Percentiles rank a stretch among this genome's conserved stretches.
Evolutionary conservation across 2,888 invertebrate genomes (phyloP).

Genomic region (Myopa tessellatipennis): DNA sequence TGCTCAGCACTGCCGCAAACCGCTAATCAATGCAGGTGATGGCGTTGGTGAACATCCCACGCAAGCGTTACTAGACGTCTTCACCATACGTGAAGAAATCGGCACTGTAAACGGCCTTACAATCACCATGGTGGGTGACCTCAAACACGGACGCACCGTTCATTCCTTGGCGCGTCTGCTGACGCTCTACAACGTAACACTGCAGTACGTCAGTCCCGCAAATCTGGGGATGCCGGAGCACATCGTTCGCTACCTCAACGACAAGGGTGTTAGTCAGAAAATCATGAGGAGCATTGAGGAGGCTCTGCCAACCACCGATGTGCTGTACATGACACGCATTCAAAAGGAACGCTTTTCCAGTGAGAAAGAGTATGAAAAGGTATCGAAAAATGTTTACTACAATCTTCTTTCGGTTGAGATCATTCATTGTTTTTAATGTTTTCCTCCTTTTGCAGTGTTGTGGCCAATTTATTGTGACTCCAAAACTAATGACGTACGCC

Average conservation of each 20-base stretch:
- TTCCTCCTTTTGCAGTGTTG: slow-evolving; percentile 74
- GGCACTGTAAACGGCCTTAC: slow-evolving; percentile 98
- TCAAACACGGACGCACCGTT: slow-evolving; percentile 97
- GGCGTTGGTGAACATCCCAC: slow-evolving; percentile 98
- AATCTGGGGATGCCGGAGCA: slow-evolving; percentile 92
- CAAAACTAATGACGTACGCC: slow-evolving; percentile 94
- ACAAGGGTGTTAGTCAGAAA: slow-evolving; percentile 81
- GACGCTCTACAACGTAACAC: slow-evolving; percentile 91
- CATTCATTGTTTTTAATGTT: neutral
- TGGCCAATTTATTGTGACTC: slow-evolving; percentile 91
- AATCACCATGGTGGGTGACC: slow-evolving; percentile 97
- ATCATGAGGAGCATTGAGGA: slow-evolving; percentile 79
- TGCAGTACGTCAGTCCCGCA: slow-evolving; percentile 91
- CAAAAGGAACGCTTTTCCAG: slow-evolving; percentile 91
- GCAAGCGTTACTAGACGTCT: slow-evolving; percentile 96
- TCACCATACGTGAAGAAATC: slow-evolving; percentile 98
- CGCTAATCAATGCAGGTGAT: slow-evolving; percentile 98
- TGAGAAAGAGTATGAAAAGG: slow-evolving; percentile 87
- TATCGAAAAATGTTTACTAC: slow-evolving; percentile 65
- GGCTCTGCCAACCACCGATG: slow-evolving; percentile 92
- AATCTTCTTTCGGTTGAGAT: no score
- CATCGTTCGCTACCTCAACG: slow-evolving; percentile 81
- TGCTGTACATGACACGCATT: slow-evolving; percentile 98
- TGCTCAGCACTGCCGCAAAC: slow-evolving; percentile 84
- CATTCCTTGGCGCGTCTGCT: slow-evolving; percentile 95